Percentiles rank a stretch among this genome's conserved stretches.
Conservation (phyloP, 2,888 invertebrate species). For the Stramonita haemastoma region DNA sequence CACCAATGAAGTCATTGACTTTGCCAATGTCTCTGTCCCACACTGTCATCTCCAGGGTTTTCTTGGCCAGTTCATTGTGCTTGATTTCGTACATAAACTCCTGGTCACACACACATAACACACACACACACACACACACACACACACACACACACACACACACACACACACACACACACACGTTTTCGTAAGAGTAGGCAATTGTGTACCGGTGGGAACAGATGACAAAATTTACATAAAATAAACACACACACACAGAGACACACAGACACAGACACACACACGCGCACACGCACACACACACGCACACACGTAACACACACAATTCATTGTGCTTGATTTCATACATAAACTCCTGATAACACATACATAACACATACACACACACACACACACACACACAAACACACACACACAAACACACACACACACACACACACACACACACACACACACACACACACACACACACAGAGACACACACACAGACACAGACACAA, state of each 20-base stretch:
- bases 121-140: too few species aligned
- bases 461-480: constrained; percentile 1
- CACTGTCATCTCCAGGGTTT: constrained; percentile 91
- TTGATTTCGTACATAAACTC: too few species aligned
- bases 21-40: constrained; percentile 93
- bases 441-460: constrained; percentile 10
- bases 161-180: too few species aligned
- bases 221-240: background rate
- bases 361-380: background rate
- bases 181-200: too few species aligned
- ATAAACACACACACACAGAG: background rate
- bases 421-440: background rate
- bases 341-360: too few species aligned
- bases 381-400: too few species aligned
- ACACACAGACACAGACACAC: background rate
- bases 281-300: background rate
- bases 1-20: constrained; percentile 92
- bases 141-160: too few species aligned
- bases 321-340: too few species aligned
- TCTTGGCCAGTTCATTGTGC: constrained; percentile 90
- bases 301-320: background rate
- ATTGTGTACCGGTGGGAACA: constrained; percentile 84
- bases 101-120: too few species aligned
- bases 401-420: too few species aligned
- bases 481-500: too few species aligned